Evolutionary conservation across 2,888 invertebrate genomes (phyloP).

Genomic region (Aelia acuminata): DNA sequence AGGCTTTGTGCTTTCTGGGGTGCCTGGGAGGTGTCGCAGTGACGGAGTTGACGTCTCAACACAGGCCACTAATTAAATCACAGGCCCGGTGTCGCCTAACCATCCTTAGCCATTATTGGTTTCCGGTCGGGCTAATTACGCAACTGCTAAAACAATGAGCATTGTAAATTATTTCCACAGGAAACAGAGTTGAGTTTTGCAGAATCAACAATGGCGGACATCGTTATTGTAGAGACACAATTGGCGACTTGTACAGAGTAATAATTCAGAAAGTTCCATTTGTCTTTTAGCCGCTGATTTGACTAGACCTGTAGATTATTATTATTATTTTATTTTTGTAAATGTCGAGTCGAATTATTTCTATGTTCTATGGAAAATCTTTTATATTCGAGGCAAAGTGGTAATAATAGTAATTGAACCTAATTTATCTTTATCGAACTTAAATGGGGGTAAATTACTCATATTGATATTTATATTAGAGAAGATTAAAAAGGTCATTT

Average conservation of each 20-base stretch:
- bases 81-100: not conserved
- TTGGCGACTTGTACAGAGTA: not conserved
- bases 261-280: not conserved
- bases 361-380: no score
- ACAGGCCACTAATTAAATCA: not conserved
- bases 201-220: not conserved
- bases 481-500: no score
- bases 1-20: not conserved
- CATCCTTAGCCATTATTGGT: not conserved
- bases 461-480: no score
- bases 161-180: conserved; percentile 14
- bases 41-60: not conserved
- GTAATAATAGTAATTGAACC: no score
- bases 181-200: not conserved
- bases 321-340: not conserved
- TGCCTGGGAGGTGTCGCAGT: not conserved
- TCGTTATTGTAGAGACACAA: not conserved
- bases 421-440: no score
- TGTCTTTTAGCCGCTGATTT: not conserved
- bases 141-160: not conserved
- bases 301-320: not conserved
- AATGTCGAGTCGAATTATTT: not conserved
- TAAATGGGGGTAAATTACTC: no score
- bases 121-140: not conserved
- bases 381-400: no score